A percentile compares a stretch with the other conserved stretches of the same genome.
Evolutionary conservation across 2,888 invertebrate species (phyloP).

Genomic region (Drosophila putrida): DNA sequence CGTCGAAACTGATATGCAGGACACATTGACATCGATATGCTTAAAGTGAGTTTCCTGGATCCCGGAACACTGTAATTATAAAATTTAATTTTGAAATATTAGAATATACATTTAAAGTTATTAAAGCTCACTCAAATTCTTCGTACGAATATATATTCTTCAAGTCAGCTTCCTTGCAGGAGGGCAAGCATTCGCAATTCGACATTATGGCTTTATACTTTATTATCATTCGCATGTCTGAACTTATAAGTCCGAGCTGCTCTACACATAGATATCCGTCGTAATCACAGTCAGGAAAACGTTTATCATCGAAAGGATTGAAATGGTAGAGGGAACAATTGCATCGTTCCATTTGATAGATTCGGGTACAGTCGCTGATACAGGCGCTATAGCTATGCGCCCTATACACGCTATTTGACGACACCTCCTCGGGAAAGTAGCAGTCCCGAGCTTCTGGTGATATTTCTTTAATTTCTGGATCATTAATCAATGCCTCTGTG

Average conservation of each 20-base stretch:
- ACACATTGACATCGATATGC: constrained; percentile 69
- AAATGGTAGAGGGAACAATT: constrained; percentile 89
- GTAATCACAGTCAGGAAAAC: constrained; percentile 86
- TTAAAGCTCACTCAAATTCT: constrained; percentile 18
- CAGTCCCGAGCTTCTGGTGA: constrained; percentile 89
- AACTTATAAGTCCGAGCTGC: constrained; percentile 52
- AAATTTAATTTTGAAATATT: no score
- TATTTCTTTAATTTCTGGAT: constrained; percentile 87
- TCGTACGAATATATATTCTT: constrained; percentile 82
- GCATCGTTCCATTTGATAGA: constrained; percentile 87
- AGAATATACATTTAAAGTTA: no score
- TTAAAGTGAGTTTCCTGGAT: background rate
- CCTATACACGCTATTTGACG: constrained; percentile 87
- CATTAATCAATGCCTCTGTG: constrained; percentile 88
- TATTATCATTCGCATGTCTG: constrained; percentile 86
- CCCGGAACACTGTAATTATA: background rate
- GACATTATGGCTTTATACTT: constrained; percentile 19
- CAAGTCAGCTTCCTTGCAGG: constrained; percentile 90
- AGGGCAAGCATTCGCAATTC: constrained; percentile 89
- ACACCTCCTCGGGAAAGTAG: constrained; percentile 88
- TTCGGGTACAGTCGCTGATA: constrained; percentile 89
- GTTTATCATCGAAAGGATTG: constrained; percentile 85
- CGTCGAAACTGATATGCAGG: constrained; percentile 86
- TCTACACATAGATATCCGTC: constrained; percentile 88
- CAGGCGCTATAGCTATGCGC: constrained; percentile 91